Evolutionary conservation across 1,140 invertebrate species (phyloP).

Genomic region (Dendroctonus ponderosae): DNA sequence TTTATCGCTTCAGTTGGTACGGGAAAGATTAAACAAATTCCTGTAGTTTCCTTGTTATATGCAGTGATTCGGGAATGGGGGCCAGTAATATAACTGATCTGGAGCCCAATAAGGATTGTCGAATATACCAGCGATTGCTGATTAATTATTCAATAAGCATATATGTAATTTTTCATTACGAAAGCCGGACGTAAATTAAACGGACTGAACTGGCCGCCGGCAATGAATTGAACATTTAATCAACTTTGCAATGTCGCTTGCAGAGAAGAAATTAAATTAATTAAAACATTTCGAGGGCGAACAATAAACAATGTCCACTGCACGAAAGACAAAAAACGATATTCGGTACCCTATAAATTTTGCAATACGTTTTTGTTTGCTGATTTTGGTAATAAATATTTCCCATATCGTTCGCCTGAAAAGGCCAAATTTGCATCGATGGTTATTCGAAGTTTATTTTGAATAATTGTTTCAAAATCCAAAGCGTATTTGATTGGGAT

Average conservation of each 20-base stretch:
- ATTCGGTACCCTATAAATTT: slow-evolving; percentile 2
- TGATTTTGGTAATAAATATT: slow-evolving; percentile 6
- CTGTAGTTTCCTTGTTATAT: not conserved
- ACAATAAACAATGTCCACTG: too few relatives aligned
- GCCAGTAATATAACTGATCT: too few relatives aligned
- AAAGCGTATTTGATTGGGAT: too few relatives aligned
- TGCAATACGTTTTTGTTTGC: slow-evolving; percentile 2
- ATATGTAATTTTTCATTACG: too few relatives aligned
- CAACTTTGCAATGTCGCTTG: slow-evolving; percentile 21
- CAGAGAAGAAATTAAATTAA: slow-evolving; percentile 22
- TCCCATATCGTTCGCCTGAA: not conserved
- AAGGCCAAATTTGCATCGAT: too few relatives aligned
- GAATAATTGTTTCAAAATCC: too few relatives aligned
- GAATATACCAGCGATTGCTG: too few relatives aligned
- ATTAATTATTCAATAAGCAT: too few relatives aligned
- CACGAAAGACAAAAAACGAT: not conserved
- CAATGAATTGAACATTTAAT: not conserved
- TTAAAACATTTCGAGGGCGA: slow-evolving; percentile 5
- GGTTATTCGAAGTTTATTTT: too few relatives aligned
- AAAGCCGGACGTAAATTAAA: too few relatives aligned
- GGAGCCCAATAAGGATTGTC: too few relatives aligned
- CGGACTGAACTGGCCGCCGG: not conserved
- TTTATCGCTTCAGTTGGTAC: slow-evolving; percentile 24
- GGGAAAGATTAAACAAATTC: slow-evolving; percentile 14
- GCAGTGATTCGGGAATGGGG: too few relatives aligned